These are phyloP conservation scores for Ammospiza maritima DNA, from an alignment of 2,797 vertebrate genomes.

Conservation along the genomic window DNA sequence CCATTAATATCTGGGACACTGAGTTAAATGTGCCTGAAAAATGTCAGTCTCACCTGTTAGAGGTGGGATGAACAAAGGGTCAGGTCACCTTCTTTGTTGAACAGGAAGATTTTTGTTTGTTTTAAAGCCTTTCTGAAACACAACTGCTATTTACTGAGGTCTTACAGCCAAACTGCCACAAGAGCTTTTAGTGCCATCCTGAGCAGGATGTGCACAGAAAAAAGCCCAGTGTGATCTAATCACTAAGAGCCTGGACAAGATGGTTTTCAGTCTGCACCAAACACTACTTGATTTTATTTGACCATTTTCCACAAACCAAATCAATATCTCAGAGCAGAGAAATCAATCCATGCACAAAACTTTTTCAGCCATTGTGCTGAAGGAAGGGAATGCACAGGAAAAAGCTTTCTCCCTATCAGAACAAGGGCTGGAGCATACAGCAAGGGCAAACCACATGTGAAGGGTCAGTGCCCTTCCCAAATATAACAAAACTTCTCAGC, in stretches of 20 bases:
- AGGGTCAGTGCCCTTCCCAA: background rate
- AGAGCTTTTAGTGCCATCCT: slow-evolving; percentile 3
- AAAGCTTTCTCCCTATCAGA: background rate
- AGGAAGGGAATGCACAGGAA: background rate
- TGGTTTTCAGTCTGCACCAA: slow-evolving; percentile 25
- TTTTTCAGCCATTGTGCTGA: background rate
- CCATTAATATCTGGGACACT: background rate
- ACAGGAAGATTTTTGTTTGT: background rate
- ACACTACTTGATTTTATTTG: slow-evolving; percentile 42
- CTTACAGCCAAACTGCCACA: background rate
- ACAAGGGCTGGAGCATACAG: background rate
- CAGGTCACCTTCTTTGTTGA: background rate
- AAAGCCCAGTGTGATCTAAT: background rate
- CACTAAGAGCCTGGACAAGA: slow-evolving; percentile 27
- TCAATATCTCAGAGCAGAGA: slow-evolving; percentile 36
- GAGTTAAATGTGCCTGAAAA: background rate
- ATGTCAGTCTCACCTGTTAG: background rate
- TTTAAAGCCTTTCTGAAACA: background rate
- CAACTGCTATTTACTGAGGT: background rate
- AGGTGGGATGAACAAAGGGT: background rate
- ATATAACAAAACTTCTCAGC: background rate
- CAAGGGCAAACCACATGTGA: fast-evolving
- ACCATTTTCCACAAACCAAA: slow-evolving; percentile 41
- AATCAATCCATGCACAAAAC: slow-evolving; percentile 40
- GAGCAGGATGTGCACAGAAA: background rate